Percentiles rank a stretch among this genome's conserved stretches.
Evolutionary conservation across 2,888 invertebrate species (phyloP).

Genomic region (Drosophila parthenogenetica): DNA sequence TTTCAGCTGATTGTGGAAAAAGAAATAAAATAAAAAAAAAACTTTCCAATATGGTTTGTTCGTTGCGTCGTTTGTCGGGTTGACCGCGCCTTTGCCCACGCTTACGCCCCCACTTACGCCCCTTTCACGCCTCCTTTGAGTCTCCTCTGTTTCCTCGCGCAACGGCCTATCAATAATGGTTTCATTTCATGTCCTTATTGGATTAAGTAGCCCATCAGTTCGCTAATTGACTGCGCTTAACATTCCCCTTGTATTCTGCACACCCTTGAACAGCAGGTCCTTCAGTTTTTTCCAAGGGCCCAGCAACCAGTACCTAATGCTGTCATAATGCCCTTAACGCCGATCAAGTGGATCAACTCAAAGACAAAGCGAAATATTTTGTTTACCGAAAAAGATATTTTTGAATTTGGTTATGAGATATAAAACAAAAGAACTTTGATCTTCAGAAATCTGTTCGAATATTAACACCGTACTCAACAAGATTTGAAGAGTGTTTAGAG

Average conservation of each 20-base stretch:
- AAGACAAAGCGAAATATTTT: neutral
- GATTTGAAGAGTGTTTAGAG: no score
- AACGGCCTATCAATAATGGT: slow-evolving; percentile 60
- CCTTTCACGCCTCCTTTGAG: neutral
- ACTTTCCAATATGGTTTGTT: slow-evolving; percentile 45
- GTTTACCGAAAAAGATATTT: no score
- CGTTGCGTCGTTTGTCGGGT: slow-evolving; percentile 21
- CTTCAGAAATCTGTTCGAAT: no score
- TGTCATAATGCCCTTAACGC: neutral
- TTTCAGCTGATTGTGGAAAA: neutral
- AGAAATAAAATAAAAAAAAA: slow-evolving; percentile 22
- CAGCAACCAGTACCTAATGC: slow-evolving; percentile 8
- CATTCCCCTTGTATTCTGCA: slow-evolving; percentile 23
- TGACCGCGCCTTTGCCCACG: slow-evolving; percentile 19
- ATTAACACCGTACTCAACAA: no score
- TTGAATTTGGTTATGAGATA: no score
- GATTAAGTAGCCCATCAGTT: slow-evolving; percentile 69
- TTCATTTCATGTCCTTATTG: slow-evolving; percentile 75
- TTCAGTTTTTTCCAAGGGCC: slow-evolving; percentile 10
- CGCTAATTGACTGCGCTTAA: slow-evolving; percentile 72
- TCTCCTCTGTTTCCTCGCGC: neutral
- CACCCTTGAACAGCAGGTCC: neutral
- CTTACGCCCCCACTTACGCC: neutral
- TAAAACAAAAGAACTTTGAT: no score
- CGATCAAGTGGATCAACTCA: slow-evolving; percentile 6